Evolutionary conservation across 2,797 vertebrate species (phyloP), one percentile per base, ranked within the genome.

Genomic region (Crocodylus rhombifer): DNA sequence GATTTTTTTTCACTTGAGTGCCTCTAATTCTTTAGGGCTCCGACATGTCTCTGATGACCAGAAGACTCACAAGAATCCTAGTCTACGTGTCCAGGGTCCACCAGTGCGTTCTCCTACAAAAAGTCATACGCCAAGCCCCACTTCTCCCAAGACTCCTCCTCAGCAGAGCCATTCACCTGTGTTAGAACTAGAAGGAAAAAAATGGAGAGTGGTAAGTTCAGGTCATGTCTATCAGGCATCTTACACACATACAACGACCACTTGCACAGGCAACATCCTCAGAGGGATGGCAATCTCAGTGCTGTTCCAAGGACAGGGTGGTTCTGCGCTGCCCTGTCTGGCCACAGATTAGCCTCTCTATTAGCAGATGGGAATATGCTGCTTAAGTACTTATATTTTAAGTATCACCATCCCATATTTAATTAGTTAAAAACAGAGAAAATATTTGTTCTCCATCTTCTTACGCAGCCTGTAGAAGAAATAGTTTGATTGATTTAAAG

Each of bases 121-220:
- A 97, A 98, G 84, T 89, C 98, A 98, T 87, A 96, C 94, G 57
- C 63, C 95, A 0, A 96, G 92, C 77, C 92, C 97, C 63, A 95
- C 97, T 2, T 93, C 98, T 65, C 97, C 96, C 74, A 96, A 84
- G 51, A 95, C 96, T 21, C 86, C 95, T 16, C 93, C 95, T 0
- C 98, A 98, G 26, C 97, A 98, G 96, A 99, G 97, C 82, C 98
- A 97, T 69, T 33, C 95, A 30, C 98, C 99, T 16, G 91, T 99
- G 94, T 95, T 99, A 80, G 98, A 99, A 97, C 97, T 99, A 93
- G 99, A 99, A 92, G 99, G 99, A 80, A 99, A 99, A 97, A 99
- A 99, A 92, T 99, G 99, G 99, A 98, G 98, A 97, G 99, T 99
- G 98, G 99, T 99, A 97, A 65, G 99, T 98, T 89, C 51, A 30